A percentile compares a stretch with the other conserved stretches of the same genome.
These are phyloP conservation scores for Phrynocephalus guinanensis DNA, from an alignment of 2,797 vertebrate genomes.

Conservation along the genomic window DNA sequence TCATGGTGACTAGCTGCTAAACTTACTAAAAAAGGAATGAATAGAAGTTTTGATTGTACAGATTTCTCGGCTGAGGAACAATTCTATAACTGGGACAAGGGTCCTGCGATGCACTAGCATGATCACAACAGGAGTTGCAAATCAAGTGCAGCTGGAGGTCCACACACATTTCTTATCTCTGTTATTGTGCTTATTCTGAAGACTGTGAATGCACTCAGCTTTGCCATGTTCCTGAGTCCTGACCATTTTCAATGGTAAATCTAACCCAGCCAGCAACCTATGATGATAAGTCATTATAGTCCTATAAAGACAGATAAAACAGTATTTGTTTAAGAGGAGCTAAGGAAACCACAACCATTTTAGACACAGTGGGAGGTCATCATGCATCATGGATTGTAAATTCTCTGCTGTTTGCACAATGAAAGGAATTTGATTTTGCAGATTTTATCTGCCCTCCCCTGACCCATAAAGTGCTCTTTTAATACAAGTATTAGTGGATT, in stretches of 20 bases:
- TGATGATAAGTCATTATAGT: neutral
- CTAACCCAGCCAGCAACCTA: neutral
- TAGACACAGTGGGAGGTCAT: neutral
- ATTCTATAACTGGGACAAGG: neutral
- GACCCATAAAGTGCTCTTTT: neutral
- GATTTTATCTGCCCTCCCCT: neutral
- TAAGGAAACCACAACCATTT: neutral
- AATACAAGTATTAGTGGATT: neutral
- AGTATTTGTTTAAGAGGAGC: neutral
- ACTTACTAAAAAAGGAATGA: neutral
- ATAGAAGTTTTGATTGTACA: neutral
- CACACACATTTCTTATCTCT: neutral
- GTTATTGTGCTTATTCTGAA: neutral
- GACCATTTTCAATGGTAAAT: neutral
- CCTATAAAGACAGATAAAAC: neutral
- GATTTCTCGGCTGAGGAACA: neutral
- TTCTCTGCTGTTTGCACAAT: constrained; percentile 9
- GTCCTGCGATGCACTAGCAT: too few species aligned
- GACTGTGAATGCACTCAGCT: neutral
- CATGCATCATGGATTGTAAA: constrained; percentile 1
- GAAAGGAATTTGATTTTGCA: constrained; percentile 10
- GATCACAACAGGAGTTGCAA: neutral
- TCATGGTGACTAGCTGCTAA: neutral
- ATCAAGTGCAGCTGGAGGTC: too few species aligned
- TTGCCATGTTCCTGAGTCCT: neutral